A percentile compares a stretch with the other conserved stretches of the same genome.
Conservation (phyloP, 2,113 vertebrate genomes). For the Candoia aspera region DNA sequence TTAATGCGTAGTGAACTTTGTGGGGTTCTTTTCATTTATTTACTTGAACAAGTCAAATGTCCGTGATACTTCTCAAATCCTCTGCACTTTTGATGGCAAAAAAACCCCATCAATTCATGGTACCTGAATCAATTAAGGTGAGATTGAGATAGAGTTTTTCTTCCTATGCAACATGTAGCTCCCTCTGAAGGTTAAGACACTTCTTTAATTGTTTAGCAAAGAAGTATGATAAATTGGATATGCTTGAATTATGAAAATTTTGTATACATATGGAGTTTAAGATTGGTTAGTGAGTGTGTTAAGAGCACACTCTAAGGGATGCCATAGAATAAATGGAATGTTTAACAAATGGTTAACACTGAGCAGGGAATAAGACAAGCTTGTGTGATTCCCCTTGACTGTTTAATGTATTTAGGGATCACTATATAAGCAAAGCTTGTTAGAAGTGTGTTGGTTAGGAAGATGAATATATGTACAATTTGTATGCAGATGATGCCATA, state of each 20-base stretch:
- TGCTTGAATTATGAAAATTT: neutral
- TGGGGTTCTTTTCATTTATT: too few relatives aligned
- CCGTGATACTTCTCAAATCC: neutral
- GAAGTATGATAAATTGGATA: neutral
- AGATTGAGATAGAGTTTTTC: neutral
- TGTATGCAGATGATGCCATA: neutral
- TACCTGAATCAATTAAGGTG: neutral
- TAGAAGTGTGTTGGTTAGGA: neutral
- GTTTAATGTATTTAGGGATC: neutral
- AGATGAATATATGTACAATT: neutral
- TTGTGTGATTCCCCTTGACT: neutral
- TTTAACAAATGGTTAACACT: neutral
- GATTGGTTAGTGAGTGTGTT: neutral
- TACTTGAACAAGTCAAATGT: neutral
- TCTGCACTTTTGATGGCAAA: neutral
- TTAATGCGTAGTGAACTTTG: neutral
- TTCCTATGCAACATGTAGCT: neutral
- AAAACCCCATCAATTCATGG: too few relatives aligned
- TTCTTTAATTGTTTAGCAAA: neutral
- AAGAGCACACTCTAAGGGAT: neutral
- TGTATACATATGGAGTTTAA: neutral
- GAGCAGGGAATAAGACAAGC: neutral
- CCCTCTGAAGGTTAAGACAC: neutral
- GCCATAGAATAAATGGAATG: neutral
- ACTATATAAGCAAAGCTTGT: neutral